Evolutionary conservation across 1,140 invertebrate species (phyloP), one percentile per base, ranked within the genome.

Genomic region (Pseudoatta argentina): DNA sequence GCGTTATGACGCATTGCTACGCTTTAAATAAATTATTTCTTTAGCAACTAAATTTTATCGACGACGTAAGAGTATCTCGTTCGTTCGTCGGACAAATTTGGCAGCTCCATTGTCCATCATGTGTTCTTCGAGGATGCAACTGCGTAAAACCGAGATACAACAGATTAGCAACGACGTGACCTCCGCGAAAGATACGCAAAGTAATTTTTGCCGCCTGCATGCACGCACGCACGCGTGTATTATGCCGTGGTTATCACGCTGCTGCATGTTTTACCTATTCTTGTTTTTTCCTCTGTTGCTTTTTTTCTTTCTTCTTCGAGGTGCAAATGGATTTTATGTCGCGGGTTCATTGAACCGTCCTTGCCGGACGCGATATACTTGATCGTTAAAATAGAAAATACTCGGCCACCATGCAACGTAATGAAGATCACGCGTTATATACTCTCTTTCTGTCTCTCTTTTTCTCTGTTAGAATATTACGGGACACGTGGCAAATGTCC

Each of bases 361-460:
- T 16, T 30, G 51, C 66, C 51, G 21, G 34, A 55, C 34, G 67
- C 79, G 67, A 61, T 82, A 82, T 48, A 59, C 79, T 82, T 82
- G 79, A 73, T 82, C 53, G 79, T 82, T 82, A 82, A 81, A 82
- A 82, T 82, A 69, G 67, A 30, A 82, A 82, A 82, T 73, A 82
- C 53, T 55, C 53, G 34, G 55, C 18, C 39, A 82, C 78, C 79
- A 82, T 82, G 67, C 79, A 61, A 82, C 67, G 39, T 82, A 82
- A 82, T 73, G 67, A 82, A 82, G 67, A 82, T 24, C 27, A 51
- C 67, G 24, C 34, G 55, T 44, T 64, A 30, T 71, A n/a, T 14
- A 44, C 8, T n/a, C 34, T 10, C 30, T 39, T 24, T 39, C 16
- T 27, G 1, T 44, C 27, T 69, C 61, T 69, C 16, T 71, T 51